Conservation (phyloP, 2,113 vertebrate species). For the Peromyscus maniculatus region DNA sequence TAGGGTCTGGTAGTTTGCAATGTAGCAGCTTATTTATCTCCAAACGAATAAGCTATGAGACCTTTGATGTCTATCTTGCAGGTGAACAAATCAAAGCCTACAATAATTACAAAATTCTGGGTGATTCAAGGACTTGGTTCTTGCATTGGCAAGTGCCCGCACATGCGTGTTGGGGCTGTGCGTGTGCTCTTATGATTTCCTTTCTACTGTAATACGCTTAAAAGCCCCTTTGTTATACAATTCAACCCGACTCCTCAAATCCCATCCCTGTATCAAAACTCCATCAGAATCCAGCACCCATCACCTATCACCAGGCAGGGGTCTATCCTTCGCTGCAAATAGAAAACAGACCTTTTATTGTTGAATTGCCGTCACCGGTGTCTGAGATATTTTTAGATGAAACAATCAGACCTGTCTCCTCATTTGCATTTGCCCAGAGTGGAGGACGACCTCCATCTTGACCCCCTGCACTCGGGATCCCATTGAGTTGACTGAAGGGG, state of each 20-base stretch:
- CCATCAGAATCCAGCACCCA: not conserved
- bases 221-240: not conserved
- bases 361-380: not conserved
- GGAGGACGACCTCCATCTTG: not conserved
- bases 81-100: not conserved
- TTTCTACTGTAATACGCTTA: not conserved
- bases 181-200: not conserved
- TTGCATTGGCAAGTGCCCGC: not conserved
- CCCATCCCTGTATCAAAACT: not conserved
- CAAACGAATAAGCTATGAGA: not conserved
- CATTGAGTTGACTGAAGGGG: fast-evolving
- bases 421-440: slow-evolving; percentile 54
- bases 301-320: fast-evolving
- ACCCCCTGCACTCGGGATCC: slow-evolving; percentile 8
- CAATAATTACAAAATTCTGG: not conserved
- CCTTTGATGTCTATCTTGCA: not conserved
- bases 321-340: not conserved
- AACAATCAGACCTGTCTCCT: not conserved
- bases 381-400: slow-evolving; percentile 16
- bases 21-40: not conserved
- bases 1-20: not conserved
- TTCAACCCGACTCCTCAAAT: not conserved
- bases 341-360: slow-evolving; percentile 33
- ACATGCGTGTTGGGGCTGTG: not conserved
- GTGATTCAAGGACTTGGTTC: not conserved